Conservation (phyloP, 1,140 invertebrate species). For the Zaprionus inermis region DNA sequence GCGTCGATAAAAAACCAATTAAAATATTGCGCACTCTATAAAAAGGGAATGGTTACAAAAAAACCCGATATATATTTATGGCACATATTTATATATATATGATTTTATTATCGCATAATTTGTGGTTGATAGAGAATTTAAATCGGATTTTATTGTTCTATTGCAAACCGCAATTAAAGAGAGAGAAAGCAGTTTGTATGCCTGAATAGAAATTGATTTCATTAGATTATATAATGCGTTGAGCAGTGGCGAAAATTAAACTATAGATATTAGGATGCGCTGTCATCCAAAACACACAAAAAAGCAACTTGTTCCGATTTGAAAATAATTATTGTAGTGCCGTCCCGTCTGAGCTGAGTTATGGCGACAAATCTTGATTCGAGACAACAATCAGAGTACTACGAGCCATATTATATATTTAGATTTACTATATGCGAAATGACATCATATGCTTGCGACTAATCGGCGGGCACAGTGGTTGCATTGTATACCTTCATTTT, state of each 20-base stretch:
- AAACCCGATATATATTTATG: constrained; percentile 7
- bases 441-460: neutral
- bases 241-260: neutral
- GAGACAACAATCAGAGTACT: too few relatives aligned
- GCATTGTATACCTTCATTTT: constrained; percentile 49
- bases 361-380: constrained; percentile 10
- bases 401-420: constrained; percentile 3
- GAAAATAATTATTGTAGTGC: constrained; percentile 3
- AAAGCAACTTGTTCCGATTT: constrained; percentile 1
- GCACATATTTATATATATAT: neutral
- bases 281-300: neutral
- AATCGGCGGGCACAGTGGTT: constrained; percentile 39
- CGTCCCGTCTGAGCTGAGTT: neutral
- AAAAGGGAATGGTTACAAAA: constrained; percentile 13
- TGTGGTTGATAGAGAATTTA: neutral
- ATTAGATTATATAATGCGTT: neutral
- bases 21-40: constrained; percentile 19
- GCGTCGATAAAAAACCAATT: constrained; percentile 26
- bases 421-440: neutral
- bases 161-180: constrained; percentile 4
- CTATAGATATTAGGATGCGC: neutral
- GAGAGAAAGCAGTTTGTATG: neutral
- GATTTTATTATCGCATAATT: constrained; percentile 9
- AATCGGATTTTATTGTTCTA: neutral
- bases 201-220: neutral